phyloP scores from a whole-genome alignment of 2,113 vertebrate species.

The Arvicanthis niloticus region DNA sequence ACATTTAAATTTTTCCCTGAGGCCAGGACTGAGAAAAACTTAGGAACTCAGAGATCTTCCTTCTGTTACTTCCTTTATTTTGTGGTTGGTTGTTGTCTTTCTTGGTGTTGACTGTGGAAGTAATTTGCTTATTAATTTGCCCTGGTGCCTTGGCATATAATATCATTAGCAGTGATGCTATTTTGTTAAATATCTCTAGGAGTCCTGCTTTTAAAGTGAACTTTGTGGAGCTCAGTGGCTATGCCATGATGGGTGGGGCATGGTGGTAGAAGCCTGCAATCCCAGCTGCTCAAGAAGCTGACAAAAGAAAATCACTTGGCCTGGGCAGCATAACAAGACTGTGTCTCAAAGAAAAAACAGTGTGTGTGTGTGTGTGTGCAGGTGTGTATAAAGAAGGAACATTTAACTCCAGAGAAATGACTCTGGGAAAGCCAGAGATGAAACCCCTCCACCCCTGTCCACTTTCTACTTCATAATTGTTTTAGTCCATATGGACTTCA shows the following conservation, averaged over 20 bases:
- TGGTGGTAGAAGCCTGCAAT: background rate
- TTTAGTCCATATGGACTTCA: background rate
- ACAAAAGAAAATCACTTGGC: background rate
- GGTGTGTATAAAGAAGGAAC: background rate
- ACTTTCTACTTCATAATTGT: background rate
- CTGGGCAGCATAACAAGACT: background rate
- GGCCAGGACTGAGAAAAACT: constrained; percentile 29
- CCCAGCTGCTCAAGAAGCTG: background rate
- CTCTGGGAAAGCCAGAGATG: background rate
- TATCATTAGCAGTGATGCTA: background rate
- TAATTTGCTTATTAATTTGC: constrained; percentile 45
- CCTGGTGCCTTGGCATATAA: background rate
- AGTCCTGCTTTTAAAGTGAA: constrained; percentile 31
- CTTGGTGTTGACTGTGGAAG: constrained; percentile 5
- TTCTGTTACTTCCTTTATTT: constrained; percentile 43
- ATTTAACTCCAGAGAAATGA: constrained; percentile 23
- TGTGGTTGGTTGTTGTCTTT: constrained; percentile 38
- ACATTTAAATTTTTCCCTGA: constrained; percentile 35
- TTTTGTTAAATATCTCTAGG: constrained; percentile 30
- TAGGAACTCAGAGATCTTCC: background rate
- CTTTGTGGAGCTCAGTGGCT: background rate
- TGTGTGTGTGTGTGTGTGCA: background rate
- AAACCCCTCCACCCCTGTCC: background rate
- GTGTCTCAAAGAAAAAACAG: background rate
- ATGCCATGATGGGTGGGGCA: background rate